These are phyloP conservation scores for Pyrochroa serraticornis DNA, from an alignment of 2,888 invertebrate genomes.

Conservation along the genomic window DNA sequence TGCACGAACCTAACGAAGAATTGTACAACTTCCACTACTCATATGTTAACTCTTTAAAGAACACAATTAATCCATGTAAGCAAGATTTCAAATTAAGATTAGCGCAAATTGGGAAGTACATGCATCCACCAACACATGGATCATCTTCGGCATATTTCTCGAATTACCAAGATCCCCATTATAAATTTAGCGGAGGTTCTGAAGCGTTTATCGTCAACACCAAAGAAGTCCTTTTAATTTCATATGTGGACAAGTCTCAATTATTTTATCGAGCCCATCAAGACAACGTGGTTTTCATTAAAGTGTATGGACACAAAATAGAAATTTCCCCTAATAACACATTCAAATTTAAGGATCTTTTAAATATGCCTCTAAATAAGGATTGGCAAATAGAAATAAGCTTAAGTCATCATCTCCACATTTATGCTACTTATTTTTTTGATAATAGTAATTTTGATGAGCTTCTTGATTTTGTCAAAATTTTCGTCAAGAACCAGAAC, in stretches of 20 bases:
- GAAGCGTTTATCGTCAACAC: constrained; percentile 41
- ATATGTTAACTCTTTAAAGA: constrained; percentile 54
- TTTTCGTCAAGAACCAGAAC: too few relatives aligned
- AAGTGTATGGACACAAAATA: constrained; percentile 2
- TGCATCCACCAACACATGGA: constrained; percentile 43
- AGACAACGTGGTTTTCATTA: constrained; percentile 9
- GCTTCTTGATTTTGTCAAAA: constrained; percentile 11
- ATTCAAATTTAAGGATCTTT: neutral
- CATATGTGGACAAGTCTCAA: neutral
- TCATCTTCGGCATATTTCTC: constrained; percentile 50
- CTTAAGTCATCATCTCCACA: too few relatives aligned
- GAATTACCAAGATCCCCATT: constrained; percentile 56
- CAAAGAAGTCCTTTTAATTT: constrained; percentile 22
- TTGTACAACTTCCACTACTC: constrained; percentile 60
- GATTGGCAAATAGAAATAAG: constrained; percentile 1
- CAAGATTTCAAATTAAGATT: constrained; percentile 46
- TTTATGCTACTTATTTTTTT: too few relatives aligned
- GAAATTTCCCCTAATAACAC: neutral
- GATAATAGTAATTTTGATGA: neutral
- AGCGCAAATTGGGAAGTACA: constrained; percentile 51
- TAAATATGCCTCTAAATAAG: neutral
- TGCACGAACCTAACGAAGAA: constrained; percentile 56
- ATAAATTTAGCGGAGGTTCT: constrained; percentile 54
- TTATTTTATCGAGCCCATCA: constrained; percentile 7
- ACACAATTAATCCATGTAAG: constrained; percentile 57